Base-by-base conservation (phyloP, 53 echinoderm and acorn worm species). In the Astropecten irregularis region DNA sequence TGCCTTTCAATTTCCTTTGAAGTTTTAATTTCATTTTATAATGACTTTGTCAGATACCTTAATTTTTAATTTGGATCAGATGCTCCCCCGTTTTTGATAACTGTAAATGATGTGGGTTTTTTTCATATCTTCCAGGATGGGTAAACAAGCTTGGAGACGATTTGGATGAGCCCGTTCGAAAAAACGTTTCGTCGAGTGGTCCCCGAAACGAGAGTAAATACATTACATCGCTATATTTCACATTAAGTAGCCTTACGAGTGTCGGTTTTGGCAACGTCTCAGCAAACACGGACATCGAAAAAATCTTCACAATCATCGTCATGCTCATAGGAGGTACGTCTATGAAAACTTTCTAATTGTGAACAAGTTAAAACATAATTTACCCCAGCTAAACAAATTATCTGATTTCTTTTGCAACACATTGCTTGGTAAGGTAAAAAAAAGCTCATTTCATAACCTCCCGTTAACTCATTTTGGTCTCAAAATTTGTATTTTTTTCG, bases 251-350 rank as follows among this genome's bases (percentile, higher is more conserved):
- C 63, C 83, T 95, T 44, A 95, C 95, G 13, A 95, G 95, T 69
- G 93, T 95, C n/a, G 95, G 95, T 20, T 95, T 95, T 52, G 95
- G 95, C 14, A 95, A 95, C 81, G 95, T 95, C 34, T 95, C 95
- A 3, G 95, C 95, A 36, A 95, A 95, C 72, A 95, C 95, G 2
- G 89, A 95, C 83, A 81, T 79, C 35, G 95, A 95, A 82, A 95
- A 95, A 67, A 92, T 95, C 49, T 95, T 95, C 71, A 95, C 95
- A 20, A 95, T 95, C 11, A 66, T 95, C 19, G 90, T 95, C 82
- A 95, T 95, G 95, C 69, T 95, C 25, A 93, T 95, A 40, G 95
- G 95, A 79, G 95, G 95, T 95, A 68, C 25, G 22, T 57, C n/a
- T n/a, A n/a, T 18, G 18, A 49, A 11, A 49, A 18, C 18, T 49